Evolutionary conservation across 2,113 vertebrate species (phyloP).

Genomic region (Archilochus colubris): DNA sequence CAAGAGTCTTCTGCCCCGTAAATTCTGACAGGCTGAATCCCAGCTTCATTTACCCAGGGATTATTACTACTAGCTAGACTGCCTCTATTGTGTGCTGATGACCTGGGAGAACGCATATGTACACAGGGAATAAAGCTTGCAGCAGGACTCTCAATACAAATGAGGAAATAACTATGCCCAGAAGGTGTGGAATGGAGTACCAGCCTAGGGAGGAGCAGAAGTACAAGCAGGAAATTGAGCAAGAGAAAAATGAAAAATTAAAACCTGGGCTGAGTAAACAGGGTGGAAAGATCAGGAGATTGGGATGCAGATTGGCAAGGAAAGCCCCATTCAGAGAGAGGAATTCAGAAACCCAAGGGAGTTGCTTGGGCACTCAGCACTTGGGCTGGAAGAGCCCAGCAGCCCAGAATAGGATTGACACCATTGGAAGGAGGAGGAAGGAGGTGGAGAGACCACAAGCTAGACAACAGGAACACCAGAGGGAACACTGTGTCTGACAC

Average conservation of each 20-base stretch:
- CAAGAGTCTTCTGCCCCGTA: not conserved
- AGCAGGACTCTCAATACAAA: not conserved
- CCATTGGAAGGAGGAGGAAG: not conserved
- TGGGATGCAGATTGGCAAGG: not conserved
- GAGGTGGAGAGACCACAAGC: slow-evolving; percentile 39
- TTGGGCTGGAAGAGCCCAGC: not conserved
- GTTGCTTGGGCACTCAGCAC: not conserved
- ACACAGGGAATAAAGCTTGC: not conserved
- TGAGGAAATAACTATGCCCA: not conserved
- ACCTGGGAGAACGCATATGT: not conserved
- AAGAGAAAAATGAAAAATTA: slow-evolving; percentile 26
- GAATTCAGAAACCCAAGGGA: slow-evolving; percentile 16
- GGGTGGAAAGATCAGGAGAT: not conserved
- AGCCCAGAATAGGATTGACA: slow-evolving; percentile 30
- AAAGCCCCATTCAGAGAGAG: not conserved
- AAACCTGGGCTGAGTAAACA: slow-evolving; percentile 17
- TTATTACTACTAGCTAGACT: not conserved
- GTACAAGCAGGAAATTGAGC: slow-evolving; percentile 3
- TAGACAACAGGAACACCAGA: slow-evolving; percentile 8
- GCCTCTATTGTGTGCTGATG: not conserved
- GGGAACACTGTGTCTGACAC: slow-evolving; percentile 20
- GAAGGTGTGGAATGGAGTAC: not conserved
- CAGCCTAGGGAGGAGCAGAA: not conserved
- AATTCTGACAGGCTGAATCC: not conserved
- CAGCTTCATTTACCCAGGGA: not conserved